phyloP scores from a whole-genome alignment of 2,113 vertebrate species.

The Cyprinodon variegatus region DNA sequence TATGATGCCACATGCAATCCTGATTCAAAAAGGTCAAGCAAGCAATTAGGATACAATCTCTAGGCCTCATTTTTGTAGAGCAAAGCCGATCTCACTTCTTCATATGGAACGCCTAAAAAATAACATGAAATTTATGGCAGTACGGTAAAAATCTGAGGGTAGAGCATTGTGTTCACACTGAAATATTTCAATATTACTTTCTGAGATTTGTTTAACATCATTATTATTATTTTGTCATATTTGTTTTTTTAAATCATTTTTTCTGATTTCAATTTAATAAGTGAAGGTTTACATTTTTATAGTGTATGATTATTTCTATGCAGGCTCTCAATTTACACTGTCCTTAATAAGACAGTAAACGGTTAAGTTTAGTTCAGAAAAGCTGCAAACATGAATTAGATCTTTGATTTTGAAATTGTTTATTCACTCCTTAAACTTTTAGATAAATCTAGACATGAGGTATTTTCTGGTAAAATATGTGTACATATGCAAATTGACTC shows the following conservation, averaged over 20 bases:
- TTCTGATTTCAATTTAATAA: neutral
- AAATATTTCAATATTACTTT: neutral
- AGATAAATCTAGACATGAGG: neutral
- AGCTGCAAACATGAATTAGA: neutral
- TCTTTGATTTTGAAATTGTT: neutral
- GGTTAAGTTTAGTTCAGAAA: neutral
- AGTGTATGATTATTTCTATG: neutral
- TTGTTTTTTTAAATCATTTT: neutral
- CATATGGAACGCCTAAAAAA: neutral
- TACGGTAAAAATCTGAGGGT: neutral
- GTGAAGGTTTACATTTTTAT: neutral
- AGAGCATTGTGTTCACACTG: too few relatives aligned
- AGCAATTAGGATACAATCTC: neutral
- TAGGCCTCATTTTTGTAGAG: neutral
- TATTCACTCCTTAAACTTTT: neutral
- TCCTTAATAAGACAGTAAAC: neutral
- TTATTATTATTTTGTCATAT: too few relatives aligned
- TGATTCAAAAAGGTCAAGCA: neutral
- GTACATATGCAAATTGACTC: neutral
- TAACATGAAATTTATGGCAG: neutral
- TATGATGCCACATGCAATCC: neutral
- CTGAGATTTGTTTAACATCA: neutral
- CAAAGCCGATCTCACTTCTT: neutral
- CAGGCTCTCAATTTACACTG: neutral
- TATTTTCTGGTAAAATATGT: neutral